Evolutionary conservation across 2,113 vertebrate species (phyloP).

Genomic region (Xiphophorus maculatus): DNA sequence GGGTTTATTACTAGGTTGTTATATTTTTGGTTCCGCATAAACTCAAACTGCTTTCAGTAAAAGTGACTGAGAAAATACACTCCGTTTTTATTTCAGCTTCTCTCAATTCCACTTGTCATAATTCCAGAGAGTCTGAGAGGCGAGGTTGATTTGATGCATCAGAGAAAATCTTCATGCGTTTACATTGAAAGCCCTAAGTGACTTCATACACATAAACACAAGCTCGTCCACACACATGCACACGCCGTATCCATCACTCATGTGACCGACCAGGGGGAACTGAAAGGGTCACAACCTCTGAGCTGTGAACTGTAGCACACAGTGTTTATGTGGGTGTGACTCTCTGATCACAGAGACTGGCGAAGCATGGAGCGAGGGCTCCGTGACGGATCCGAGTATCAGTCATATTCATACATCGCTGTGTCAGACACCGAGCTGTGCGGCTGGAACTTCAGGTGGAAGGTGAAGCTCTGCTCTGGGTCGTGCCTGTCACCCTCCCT

Average conservation of each 20-base stretch:
- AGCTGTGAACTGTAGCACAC: constrained; percentile 33
- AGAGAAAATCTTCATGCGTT: neutral
- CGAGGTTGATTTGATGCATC: neutral
- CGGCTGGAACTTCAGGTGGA: constrained; percentile 8
- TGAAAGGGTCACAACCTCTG: constrained; percentile 38
- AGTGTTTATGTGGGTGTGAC: constrained; percentile 5
- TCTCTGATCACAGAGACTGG: constrained; percentile 27
- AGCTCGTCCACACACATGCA: neutral
- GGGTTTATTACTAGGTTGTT: constrained; percentile 1
- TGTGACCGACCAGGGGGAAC: constrained; percentile 45
- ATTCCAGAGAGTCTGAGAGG: neutral
- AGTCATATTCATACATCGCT: constrained; percentile 1
- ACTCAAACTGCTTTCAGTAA: neutral
- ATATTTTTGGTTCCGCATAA: constrained; percentile 9
- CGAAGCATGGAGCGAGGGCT: constrained; percentile 18
- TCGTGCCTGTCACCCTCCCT: neutral
- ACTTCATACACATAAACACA: neutral
- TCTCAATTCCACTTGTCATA: neutral
- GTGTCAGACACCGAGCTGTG: neutral
- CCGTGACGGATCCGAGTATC: constrained; percentile 5
- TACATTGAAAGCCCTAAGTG: neutral
- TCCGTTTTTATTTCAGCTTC: neutral
- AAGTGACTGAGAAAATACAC: neutral
- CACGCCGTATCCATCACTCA: constrained; percentile 37
- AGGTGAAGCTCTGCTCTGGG: neutral